These are phyloP conservation scores for Nebria salina DNA, from an alignment of 2,888 invertebrate species.

Conservation along the genomic window DNA sequence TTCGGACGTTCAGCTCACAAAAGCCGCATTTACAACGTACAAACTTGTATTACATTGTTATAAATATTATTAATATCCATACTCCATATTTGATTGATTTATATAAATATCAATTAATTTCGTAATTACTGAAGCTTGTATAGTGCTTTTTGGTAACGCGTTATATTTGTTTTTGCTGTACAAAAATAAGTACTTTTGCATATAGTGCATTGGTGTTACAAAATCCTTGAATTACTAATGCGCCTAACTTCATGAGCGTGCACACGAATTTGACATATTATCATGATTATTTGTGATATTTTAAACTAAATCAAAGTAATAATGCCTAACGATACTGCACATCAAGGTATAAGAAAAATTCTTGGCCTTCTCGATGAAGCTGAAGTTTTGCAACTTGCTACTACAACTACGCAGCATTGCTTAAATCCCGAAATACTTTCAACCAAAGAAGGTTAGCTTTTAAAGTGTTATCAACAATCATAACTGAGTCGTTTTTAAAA, in stretches of 20 bases:
- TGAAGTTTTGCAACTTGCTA: slow-evolving; percentile 36
- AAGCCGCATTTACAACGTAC: slow-evolving; percentile 4
- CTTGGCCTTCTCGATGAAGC: slow-evolving; percentile 37
- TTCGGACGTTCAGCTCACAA: background rate
- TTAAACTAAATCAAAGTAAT: slow-evolving; percentile 11
- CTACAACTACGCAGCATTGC: slow-evolving; percentile 38
- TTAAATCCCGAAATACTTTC: slow-evolving; percentile 29
- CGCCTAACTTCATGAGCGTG: slow-evolving; percentile 9
- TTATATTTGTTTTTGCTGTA: background rate
- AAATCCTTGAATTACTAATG: background rate
- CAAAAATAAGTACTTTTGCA: slow-evolving; percentile 7
- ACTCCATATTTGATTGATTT: background rate
- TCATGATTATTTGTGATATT: slow-evolving; percentile 7
- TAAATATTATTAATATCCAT: background rate
- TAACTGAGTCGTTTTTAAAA: background rate
- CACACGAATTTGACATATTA: slow-evolving; percentile 20
- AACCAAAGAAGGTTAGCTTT: slow-evolving; percentile 36
- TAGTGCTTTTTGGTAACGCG: background rate
- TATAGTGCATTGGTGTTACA: slow-evolving; percentile 15
- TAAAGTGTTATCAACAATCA: background rate
- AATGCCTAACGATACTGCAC: slow-evolving; percentile 46
- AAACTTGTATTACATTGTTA: slow-evolving; percentile 3
- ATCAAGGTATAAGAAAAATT: slow-evolving; percentile 49
- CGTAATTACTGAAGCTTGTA: background rate
- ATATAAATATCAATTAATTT: background rate